These are phyloP conservation scores for Saguinus midas DNA, from an alignment of 2,113 vertebrate species.

Conservation along the genomic window DNA sequence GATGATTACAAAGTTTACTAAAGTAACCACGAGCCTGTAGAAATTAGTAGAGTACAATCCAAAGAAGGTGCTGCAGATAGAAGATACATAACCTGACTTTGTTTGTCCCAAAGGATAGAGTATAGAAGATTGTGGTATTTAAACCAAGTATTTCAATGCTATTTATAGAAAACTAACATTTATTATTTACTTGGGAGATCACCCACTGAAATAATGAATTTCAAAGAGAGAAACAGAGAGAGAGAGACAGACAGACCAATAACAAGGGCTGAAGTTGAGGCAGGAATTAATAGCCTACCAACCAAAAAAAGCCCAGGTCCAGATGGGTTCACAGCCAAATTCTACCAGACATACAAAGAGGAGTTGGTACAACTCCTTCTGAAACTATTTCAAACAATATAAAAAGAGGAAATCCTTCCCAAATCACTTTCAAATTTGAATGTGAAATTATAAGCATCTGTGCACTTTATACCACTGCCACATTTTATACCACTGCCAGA, in stretches of 20 bases:
- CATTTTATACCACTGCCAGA: not conserved
- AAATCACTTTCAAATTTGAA: constrained; percentile 50
- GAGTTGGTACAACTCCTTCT: no score
- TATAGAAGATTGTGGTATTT: not conserved
- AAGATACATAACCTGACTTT: not conserved
- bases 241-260: not conserved
- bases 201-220: constrained; percentile 49
- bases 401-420: no score
- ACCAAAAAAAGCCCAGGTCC: no score
- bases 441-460: constrained; percentile 56
- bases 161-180: constrained; percentile 43
- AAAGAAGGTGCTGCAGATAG: not conserved
- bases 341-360: no score
- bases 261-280: no score
- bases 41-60: constrained; percentile 31
- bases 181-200: constrained; percentile 24
- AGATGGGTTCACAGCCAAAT: no score
- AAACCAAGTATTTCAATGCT: not conserved
- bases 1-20: constrained; percentile 4
- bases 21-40: not conserved
- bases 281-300: no score
- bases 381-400: no score
- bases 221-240: constrained; percentile 13
- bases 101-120: not conserved
- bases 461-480: not conserved